A percentile compares a stretch with the other conserved stretches of the same genome.
Conservation (phyloP, 2,113 vertebrate genomes). For the Neodon shergylaensis region DNA sequence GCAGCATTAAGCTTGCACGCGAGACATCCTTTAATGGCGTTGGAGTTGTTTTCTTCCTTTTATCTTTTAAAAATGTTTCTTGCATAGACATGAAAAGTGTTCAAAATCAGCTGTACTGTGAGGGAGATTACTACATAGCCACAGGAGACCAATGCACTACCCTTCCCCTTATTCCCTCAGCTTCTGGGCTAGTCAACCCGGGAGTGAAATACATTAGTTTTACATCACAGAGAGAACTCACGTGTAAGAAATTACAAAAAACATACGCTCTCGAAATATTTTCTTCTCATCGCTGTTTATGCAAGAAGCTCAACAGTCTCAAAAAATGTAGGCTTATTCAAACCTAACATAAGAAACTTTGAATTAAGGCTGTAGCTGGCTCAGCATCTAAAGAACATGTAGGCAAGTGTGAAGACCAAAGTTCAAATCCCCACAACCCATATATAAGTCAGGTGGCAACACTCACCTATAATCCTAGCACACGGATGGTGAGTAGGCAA, state of each 20-base stretch:
- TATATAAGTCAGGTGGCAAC: background rate
- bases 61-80: constrained; percentile 24
- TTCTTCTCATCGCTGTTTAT: background rate
- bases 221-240: background rate
- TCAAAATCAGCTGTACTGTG: background rate
- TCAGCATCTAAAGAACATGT: background rate
- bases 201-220: background rate
- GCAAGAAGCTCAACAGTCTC: background rate
- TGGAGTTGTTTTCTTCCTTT: background rate
- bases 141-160: accelerated
- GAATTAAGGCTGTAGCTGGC: background rate
- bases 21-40: background rate
- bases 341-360: background rate
- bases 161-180: no score
- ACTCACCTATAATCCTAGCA: background rate
- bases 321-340: background rate
- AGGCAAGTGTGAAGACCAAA: background rate
- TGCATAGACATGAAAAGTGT: background rate
- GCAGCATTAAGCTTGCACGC: background rate
- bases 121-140: background rate
- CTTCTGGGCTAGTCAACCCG: background rate
- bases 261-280: no score
- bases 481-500: background rate
- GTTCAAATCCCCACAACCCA: background rate
- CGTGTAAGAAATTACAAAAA: background rate